phyloP scores from a whole-genome alignment of 2,113 vertebrate species.

The Nibea albiflora region DNA sequence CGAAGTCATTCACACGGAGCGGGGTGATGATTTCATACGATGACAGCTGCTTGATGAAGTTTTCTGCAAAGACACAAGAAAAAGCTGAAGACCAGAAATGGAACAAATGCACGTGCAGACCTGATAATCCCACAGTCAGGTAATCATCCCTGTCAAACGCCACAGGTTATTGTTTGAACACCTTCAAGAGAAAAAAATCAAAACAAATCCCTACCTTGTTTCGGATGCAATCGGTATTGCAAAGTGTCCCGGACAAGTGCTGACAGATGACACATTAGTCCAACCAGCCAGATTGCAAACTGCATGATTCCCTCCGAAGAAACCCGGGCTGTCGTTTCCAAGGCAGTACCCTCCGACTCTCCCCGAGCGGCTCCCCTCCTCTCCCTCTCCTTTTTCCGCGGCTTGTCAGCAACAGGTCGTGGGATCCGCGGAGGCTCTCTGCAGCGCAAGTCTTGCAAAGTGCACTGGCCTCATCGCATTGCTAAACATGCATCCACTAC shows the following conservation, averaged over 20 bases:
- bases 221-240: constrained; percentile 88
- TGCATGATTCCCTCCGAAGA: constrained; percentile 85
- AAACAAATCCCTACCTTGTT: constrained; percentile 86
- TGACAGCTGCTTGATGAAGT: constrained; percentile 88
- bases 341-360: constrained; percentile 69
- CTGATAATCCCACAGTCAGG: not conserved
- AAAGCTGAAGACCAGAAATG: not conserved
- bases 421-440: constrained; percentile 79
- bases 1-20: constrained; percentile 92
- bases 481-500: constrained; percentile 64
- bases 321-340: constrained; percentile 70
- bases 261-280: constrained; percentile 88
- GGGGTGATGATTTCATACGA: constrained; percentile 94
- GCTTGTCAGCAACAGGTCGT: constrained; percentile 85
- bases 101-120: constrained; percentile 16
- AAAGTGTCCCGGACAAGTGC: constrained; percentile 82
- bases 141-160: constrained; percentile 6
- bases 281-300: constrained; percentile 87
- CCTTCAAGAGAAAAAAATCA: constrained; percentile 5
- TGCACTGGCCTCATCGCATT: constrained; percentile 83
- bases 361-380: constrained; percentile 67
- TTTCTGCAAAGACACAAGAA: constrained; percentile 81
- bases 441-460: constrained; percentile 79
- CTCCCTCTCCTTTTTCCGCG: constrained; percentile 72
- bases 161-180: not conserved